Evolutionary conservation across 2,113 vertebrate species (phyloP).

Genomic region (Nestor notabilis): DNA sequence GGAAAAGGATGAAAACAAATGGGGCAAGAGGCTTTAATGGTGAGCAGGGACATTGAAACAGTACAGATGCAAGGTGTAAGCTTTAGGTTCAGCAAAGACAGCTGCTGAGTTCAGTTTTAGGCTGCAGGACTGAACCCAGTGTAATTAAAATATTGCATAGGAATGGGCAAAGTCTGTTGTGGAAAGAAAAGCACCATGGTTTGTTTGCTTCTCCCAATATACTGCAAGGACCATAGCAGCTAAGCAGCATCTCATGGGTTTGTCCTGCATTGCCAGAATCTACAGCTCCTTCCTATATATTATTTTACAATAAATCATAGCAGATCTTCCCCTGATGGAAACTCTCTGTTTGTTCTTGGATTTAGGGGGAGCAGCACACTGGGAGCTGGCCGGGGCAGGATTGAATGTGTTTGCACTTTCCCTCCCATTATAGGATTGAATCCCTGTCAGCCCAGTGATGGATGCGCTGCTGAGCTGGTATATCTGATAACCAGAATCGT

Average conservation of each 20-base stretch:
- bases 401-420: slow-evolving; percentile 32
- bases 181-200: not conserved
- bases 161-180: not conserved
- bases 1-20: not conserved
- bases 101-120: not conserved
- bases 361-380: not conserved
- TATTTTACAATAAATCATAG: not conserved
- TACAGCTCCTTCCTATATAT: not conserved
- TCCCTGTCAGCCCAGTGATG: slow-evolving; percentile 30
- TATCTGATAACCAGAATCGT: slow-evolving; percentile 50
- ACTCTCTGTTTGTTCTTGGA: slow-evolving; percentile 17
- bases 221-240: not conserved
- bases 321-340: not conserved
- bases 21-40: not conserved
- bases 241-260: not conserved
- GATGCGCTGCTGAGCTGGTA: slow-evolving; percentile 57
- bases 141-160: not conserved
- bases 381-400: not conserved
- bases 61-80: not conserved
- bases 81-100: not conserved
- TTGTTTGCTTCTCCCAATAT: not conserved
- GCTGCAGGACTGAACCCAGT: not conserved
- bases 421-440: slow-evolving; percentile 2
- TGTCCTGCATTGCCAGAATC: not conserved
- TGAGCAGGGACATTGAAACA: not conserved